Percentiles rank a stretch among this genome's conserved stretches.
Conservation (phyloP, 1,140 invertebrate species). For the Drosophila kurseongensis region DNA sequence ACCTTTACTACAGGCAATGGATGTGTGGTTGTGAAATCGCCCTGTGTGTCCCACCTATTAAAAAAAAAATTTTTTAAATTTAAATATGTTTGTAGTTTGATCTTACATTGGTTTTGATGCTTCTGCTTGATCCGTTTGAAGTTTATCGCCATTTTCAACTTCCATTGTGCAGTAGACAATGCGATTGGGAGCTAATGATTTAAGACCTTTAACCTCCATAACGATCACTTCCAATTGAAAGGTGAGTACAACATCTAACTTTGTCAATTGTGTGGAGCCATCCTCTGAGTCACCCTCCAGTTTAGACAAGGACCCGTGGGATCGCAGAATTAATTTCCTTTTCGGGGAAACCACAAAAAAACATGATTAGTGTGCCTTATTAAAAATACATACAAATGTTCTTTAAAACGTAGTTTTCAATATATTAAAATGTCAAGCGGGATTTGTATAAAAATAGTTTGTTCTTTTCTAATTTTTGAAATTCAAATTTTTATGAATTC, state of each 20-base stretch:
- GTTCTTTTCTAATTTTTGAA: too few species aligned
- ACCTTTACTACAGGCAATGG: slow-evolving; percentile 98
- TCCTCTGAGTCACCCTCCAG: slow-evolving; percentile 95
- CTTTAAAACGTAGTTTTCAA: neutral
- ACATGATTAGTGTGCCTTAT: neutral
- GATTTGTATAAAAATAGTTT: too few species aligned
- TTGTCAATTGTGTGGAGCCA: slow-evolving; percentile 95
- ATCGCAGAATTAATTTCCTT: slow-evolving; percentile 87
- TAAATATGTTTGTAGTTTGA: too few species aligned
- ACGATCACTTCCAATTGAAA: slow-evolving; percentile 99
- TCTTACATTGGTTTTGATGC: slow-evolving; percentile 98
- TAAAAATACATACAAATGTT: neutral
- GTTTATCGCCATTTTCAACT: slow-evolving; percentile 98
- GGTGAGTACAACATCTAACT: slow-evolving; percentile 98
- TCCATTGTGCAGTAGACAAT: slow-evolving; percentile 99
- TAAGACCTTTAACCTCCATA: slow-evolving; percentile 99
- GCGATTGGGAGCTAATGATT: slow-evolving; percentile 97
- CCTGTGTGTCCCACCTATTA: slow-evolving; percentile 97
- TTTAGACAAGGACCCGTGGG: slow-evolving; percentile 96
- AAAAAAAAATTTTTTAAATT: neutral
- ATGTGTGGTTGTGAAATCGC: slow-evolving; percentile 99
- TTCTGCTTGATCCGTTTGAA: slow-evolving; percentile 99
- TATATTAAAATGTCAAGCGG: neutral
- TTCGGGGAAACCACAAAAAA: slow-evolving; percentile 1
- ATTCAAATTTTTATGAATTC: too few species aligned